phyloP scores from a whole-genome alignment of 2,797 vertebrate genomes.

The Perodicticus potto region DNA sequence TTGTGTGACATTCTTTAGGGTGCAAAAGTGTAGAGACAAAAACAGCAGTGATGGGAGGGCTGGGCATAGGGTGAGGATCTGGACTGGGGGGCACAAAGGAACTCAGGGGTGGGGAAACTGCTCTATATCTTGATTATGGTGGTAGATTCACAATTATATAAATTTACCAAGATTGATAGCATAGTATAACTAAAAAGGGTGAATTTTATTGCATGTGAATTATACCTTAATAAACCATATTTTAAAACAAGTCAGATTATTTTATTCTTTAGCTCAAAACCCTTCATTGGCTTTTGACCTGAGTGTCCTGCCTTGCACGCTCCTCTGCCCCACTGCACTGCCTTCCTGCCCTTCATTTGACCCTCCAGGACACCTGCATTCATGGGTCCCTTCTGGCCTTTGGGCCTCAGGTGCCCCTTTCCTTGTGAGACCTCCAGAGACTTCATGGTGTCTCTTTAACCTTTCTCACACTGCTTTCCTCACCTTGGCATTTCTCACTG shows the following conservation, averaged over 20 bases:
- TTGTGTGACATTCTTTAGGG: background rate
- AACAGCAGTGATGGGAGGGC: background rate
- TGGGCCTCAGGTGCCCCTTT: background rate
- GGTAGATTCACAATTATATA: accelerated
- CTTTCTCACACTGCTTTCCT: background rate
- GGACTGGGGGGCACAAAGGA: background rate
- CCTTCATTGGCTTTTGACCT: background rate
- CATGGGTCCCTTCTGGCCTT: background rate
- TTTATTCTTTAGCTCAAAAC: background rate
- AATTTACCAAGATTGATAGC: background rate
- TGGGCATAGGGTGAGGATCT: background rate
- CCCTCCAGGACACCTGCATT: background rate
- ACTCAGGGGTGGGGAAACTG: accelerated
- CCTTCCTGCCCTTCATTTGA: background rate
- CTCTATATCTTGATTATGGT: accelerated
- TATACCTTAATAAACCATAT: accelerated
- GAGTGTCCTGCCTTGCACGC: accelerated
- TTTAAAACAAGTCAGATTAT: too few species aligned
- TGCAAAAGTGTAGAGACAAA: accelerated
- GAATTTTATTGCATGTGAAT: accelerated
- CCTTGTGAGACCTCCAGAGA: too few species aligned
- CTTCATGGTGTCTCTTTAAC: accelerated
- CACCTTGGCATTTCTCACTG: background rate
- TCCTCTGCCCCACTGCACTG: too few species aligned
- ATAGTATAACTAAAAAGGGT: accelerated